Percentiles rank a stretch among this genome's conserved stretches.
Evolutionary conservation across 2,113 vertebrate species (phyloP).

Genomic region (Oreamnos americanus): DNA sequence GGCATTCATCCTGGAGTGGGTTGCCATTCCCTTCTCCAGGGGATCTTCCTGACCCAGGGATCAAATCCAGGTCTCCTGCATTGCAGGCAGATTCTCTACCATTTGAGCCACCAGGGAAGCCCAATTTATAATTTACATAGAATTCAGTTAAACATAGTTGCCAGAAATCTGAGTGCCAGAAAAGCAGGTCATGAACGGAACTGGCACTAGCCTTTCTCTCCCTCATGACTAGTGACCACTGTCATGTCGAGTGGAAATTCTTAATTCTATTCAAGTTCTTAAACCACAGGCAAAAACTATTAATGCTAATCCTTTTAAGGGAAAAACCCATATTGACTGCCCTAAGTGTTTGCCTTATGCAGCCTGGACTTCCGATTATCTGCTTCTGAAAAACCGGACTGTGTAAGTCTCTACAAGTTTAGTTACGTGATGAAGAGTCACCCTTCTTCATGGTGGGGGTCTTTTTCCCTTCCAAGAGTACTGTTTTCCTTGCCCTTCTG

Average conservation of each 20-base stretch:
- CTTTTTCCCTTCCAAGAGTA: neutral
- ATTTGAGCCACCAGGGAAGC: neutral
- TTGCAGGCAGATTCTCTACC: neutral
- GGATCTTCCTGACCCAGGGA: neutral
- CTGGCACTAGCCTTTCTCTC: neutral
- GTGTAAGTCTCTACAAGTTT: neutral
- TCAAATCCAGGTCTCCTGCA: neutral
- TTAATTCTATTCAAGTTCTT: slow-evolving; percentile 12
- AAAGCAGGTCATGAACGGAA: neutral
- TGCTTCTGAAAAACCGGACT: neutral
- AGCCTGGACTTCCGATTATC: neutral
- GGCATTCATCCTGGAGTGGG: neutral
- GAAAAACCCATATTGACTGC: neutral
- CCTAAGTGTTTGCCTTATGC: neutral
- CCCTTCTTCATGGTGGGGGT: neutral
- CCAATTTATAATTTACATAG: neutral
- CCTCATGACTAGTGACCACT: neutral
- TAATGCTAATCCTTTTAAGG: neutral
- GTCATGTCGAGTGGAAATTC: neutral
- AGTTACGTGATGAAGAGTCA: neutral
- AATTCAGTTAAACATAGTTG: neutral
- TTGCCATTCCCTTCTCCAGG: neutral
- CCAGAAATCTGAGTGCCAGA: neutral
- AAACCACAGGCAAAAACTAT: neutral
- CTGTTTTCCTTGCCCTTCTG: neutral